Evolutionary conservation across 2,113 vertebrate species (phyloP), one percentile per base, ranked within the genome.

Genomic region (Mesoclemmys tuberculata): DNA sequence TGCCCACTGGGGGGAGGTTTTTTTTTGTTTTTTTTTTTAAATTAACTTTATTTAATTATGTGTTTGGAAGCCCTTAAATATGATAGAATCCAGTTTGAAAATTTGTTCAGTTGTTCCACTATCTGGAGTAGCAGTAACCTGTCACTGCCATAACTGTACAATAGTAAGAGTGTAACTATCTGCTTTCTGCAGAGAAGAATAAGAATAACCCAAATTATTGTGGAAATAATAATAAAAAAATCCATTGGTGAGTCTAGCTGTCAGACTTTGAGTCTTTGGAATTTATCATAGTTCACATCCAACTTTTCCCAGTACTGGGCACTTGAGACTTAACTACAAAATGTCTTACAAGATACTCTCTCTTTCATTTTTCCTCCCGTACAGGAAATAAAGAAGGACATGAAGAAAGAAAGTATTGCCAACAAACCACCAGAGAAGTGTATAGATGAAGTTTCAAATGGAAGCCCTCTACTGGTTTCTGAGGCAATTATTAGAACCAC

Each of bases 351-450:
- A 16, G 51, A 52, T 52, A 52, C 51, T 52, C 51, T 52, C 3
- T 83, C 89, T 71, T 49, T 79, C 94, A 90, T 95, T 84, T 74
- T 94, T 85, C 61, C 95, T 82, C 51, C 91, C 56, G 48, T 94
- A 89, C 92, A 99, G 99, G 99, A 99, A 98, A 99, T 99, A 97
- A 99, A 99, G 98, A 99, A 99, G 92, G 99, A 99, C 64, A 97
- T 97, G 94, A 99, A 99, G 98, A 99, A 99, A 97, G 99, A 99
- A 86, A 98, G 95, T 92, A 98, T 97, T 93, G 88, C 97, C 97
- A 97, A 92, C 96, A 98, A 98, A 98, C 98, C 97, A 97, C 96
- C 98, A 94, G 98, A 98, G 95, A 98, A 98, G 80, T 98, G 98
- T 96, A 98, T 98, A 97, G 98, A 98, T 3, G 99, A 99, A 92